These are phyloP conservation scores for Conops quadrifasciatus DNA, from an alignment of 2,888 invertebrate species.

Conservation along the genomic window DNA sequence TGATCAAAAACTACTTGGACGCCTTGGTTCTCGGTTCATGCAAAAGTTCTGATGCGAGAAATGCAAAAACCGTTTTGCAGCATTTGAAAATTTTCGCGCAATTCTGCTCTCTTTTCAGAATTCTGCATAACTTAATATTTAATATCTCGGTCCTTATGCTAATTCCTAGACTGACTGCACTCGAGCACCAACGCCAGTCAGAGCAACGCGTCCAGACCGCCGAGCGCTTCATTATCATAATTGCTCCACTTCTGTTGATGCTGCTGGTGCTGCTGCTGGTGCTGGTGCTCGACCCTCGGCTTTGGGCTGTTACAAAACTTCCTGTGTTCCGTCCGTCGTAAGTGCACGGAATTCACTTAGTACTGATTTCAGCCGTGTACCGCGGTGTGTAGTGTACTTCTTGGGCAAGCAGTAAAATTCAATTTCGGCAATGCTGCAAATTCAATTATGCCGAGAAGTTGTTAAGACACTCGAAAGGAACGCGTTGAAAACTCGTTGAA, in stretches of 20 bases:
- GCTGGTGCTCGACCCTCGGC: neutral
- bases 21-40: too few relatives aligned
- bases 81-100: too few relatives aligned
- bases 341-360: slow-evolving; percentile 25
- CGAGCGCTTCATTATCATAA: slow-evolving; percentile 32
- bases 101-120: too few relatives aligned
- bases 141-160: slow-evolving; percentile 21
- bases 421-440: slow-evolving; percentile 26
- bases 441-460: slow-evolving; percentile 24
- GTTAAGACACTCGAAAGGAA: neutral
- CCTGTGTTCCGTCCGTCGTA: neutral
- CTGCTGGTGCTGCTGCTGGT: neutral
- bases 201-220: neutral
- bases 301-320: slow-evolving; percentile 19
- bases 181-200: neutral
- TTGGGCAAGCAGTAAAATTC: slow-evolving; percentile 3
- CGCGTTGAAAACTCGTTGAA: neutral
- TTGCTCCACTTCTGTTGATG: slow-evolving; percentile 14
- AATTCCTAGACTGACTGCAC: neutral
- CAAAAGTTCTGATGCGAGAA: too few relatives aligned
- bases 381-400: neutral
- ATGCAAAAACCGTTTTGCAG: too few relatives aligned
- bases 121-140: too few relatives aligned
- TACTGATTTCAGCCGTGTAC: slow-evolving; percentile 2
- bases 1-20: too few relatives aligned